Evolutionary conservation across 1,140 invertebrate species (phyloP).

Genomic region (Dendrolimus kikuchii): DNA sequence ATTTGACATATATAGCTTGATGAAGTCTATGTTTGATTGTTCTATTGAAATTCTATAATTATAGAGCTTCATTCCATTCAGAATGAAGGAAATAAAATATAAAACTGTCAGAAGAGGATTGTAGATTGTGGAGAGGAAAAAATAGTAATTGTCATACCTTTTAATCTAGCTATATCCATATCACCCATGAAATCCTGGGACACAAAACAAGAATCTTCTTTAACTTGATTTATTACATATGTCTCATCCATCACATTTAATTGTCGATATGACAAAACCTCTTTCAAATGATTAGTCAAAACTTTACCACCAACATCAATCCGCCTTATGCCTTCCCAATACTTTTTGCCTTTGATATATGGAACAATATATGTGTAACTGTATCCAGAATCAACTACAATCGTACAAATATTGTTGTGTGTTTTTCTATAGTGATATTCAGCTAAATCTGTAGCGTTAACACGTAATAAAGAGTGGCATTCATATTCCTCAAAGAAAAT

Average conservation of each 20-base stretch:
- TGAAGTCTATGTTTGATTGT: no score
- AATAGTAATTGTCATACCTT: conserved; percentile 39
- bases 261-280: conserved; percentile 97
- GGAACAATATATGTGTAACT: conserved; percentile 97
- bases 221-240: conserved; percentile 98
- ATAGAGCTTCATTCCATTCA: no score
- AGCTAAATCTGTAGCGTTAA: conserved; percentile 82
- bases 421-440: conserved; percentile 77
- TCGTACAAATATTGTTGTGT: conserved; percentile 78
- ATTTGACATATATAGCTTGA: no score
- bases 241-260: conserved; percentile 99
- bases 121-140: not conserved
- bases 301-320: conserved; percentile 98
- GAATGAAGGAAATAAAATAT: no score
- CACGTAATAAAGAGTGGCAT: conserved; percentile 86
- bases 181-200: conserved; percentile 89
- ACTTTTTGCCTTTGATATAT: conserved; percentile 91
- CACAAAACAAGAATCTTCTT: conserved; percentile 98
- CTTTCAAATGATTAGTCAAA: conserved; percentile 98
- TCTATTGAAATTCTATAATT: no score
- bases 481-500: conserved; percentile 99
- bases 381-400: conserved; percentile 95
- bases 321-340: conserved; percentile 83
- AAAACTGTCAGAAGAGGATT: not conserved
- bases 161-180: conserved; percentile 83